A percentile compares a stretch with the other conserved stretches of the same genome.
phyloP scores from a whole-genome alignment of 2,113 vertebrate species.

The Dunckerocampus dactyliophorus region DNA sequence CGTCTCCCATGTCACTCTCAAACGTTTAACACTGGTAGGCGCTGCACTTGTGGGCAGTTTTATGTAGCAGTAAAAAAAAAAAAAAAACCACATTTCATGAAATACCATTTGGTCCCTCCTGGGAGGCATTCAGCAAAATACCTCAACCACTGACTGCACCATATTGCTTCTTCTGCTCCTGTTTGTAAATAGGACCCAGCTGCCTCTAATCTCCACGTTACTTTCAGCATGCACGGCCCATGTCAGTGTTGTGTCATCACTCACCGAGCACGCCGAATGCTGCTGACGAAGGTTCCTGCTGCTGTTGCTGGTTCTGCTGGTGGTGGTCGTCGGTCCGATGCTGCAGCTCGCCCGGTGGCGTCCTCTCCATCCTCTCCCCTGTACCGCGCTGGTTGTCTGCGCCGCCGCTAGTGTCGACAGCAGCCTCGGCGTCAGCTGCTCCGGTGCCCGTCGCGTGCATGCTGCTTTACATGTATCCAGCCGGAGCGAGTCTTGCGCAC shows the following conservation, averaged over 20 bases:
- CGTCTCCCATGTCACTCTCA: too few species aligned
- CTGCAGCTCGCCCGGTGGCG: constrained; percentile 44
- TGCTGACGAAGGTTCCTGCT: constrained; percentile 29
- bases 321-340: constrained; percentile 38
- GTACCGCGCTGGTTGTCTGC: constrained; percentile 38
- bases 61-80: background rate
- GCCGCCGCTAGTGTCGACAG: constrained; percentile 18
- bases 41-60: constrained; percentile 3
- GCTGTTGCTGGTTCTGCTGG: constrained; percentile 29
- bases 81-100: background rate
- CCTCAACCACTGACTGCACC: background rate
- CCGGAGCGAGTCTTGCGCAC: background rate
- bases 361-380: constrained; percentile 61
- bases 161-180: background rate
- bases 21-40: background rate
- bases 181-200: too few species aligned
- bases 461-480: constrained; percentile 13
- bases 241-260: constrained; percentile 4
- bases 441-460: constrained; percentile 39
- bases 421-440: constrained; percentile 41
- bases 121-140: background rate
- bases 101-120: background rate
- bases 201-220: background rate
- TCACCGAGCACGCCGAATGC: constrained; percentile 60
- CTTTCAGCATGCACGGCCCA: background rate